Evolutionary conservation across 2,113 vertebrate species (phyloP).

Genomic region (Arvicanthis niloticus): DNA sequence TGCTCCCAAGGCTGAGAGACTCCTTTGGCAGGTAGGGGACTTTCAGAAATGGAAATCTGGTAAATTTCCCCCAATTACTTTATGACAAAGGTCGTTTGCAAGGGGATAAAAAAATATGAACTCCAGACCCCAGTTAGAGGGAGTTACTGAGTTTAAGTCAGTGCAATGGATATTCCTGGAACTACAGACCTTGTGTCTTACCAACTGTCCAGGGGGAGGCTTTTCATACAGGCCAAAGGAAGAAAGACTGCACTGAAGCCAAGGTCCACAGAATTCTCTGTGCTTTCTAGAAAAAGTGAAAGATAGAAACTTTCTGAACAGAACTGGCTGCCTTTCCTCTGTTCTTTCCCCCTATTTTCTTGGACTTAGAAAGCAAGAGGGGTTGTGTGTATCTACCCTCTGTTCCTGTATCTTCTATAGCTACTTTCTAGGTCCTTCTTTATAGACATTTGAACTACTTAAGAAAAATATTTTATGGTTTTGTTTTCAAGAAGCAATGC

Average conservation of each 20-base stretch:
- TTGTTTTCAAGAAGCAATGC: background rate
- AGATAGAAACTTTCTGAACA: background rate
- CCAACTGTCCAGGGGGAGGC: background rate
- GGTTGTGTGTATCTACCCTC: background rate
- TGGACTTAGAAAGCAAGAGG: background rate
- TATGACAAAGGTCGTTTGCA: background rate
- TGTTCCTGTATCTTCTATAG: background rate
- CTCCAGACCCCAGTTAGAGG: background rate
- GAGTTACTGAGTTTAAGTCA: background rate
- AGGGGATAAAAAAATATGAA: background rate
- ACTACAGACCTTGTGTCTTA: background rate
- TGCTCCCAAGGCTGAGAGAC: background rate
- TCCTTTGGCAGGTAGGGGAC: background rate
- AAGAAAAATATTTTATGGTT: background rate
- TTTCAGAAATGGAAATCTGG: constrained; percentile 38
- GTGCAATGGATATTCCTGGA: background rate
- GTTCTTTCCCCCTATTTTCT: background rate
- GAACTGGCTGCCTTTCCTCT: background rate
- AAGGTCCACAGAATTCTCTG: background rate
- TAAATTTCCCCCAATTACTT: constrained; percentile 27
- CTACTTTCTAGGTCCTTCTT: background rate
- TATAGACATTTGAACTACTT: background rate
- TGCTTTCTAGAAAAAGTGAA: background rate
- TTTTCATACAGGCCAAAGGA: background rate
- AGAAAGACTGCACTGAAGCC: background rate